Conservation (phyloP, 2,797 vertebrate genomes). For the Pipistrellus pygmaeus region DNA sequence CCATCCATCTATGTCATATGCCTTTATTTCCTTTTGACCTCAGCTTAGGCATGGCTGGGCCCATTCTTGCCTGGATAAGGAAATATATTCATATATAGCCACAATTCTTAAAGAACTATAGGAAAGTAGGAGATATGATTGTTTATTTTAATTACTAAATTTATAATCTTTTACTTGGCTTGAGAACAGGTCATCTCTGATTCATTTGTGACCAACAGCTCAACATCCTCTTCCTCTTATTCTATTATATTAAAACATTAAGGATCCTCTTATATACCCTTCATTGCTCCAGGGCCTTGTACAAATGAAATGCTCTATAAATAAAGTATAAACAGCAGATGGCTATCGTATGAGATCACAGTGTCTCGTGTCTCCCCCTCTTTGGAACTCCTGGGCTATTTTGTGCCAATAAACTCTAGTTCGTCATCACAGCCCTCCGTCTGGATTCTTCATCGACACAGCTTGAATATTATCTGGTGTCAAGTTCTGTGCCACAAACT, state of each 20-base stretch:
- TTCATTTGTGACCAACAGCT: background rate
- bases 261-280: background rate
- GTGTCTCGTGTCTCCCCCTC: background rate
- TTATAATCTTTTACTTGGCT: background rate
- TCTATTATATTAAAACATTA: background rate
- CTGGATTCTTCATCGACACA: background rate
- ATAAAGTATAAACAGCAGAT: background rate
- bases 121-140: background rate
- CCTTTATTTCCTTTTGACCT: background rate
- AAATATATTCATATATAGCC: background rate
- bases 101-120: background rate
- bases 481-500: background rate
- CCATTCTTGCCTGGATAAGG: background rate
- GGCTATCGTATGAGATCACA: background rate
- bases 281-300: background rate
- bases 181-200: background rate
- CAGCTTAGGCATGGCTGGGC: background rate
- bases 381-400: background rate
- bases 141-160: background rate
- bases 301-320: slow-evolving; percentile 46
- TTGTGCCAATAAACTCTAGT: background rate
- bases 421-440: background rate
- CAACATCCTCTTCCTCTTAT: background rate
- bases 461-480: background rate
- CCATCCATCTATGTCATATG: background rate